These are phyloP conservation scores for Falco novaeseelandiae DNA, from an alignment of 2,797 vertebrate genomes.

Conservation along the genomic window DNA sequence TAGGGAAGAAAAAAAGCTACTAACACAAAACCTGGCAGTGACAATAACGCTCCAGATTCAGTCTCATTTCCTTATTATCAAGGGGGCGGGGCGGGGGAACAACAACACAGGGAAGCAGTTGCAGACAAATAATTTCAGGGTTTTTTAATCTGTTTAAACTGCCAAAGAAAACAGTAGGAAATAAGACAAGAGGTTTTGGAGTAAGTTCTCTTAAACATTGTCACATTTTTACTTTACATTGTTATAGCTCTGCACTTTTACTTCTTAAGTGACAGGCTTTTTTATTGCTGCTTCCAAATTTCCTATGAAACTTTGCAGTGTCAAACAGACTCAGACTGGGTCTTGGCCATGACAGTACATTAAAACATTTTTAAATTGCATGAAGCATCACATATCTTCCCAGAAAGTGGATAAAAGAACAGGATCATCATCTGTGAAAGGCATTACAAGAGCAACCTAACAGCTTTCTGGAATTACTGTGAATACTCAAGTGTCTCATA, in stretches of 20 bases:
- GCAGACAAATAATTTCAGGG: not conserved
- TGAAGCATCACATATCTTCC: not conserved
- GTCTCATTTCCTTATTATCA: not conserved
- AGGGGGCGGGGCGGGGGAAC: no score
- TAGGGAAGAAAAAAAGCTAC: not conserved
- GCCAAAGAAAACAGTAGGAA: not conserved
- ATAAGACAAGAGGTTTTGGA: not conserved
- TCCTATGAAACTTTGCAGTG: not conserved
- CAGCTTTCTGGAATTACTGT: not conserved
- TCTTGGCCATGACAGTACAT: not conserved
- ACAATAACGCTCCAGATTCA: not conserved
- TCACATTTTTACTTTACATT: not conserved
- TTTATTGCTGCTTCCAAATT: not conserved
- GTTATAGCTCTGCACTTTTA: not conserved
- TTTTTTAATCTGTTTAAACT: not conserved
- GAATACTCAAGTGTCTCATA: not conserved
- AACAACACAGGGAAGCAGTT: not conserved
- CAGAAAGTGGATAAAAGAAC: not conserved
- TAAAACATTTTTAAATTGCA: not conserved
- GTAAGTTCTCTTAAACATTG: not conserved
- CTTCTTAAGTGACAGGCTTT: not conserved
- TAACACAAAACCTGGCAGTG: not conserved
- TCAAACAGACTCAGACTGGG: not conserved
- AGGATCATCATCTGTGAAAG: not conserved
- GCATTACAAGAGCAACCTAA: not conserved